Percentiles rank a stretch among this genome's conserved stretches.
These are phyloP conservation scores for Strongylocentrotus purpuratus DNA, from an alignment of 35 echinoderm and acorn worm genomes.

Conservation along the genomic window DNA sequence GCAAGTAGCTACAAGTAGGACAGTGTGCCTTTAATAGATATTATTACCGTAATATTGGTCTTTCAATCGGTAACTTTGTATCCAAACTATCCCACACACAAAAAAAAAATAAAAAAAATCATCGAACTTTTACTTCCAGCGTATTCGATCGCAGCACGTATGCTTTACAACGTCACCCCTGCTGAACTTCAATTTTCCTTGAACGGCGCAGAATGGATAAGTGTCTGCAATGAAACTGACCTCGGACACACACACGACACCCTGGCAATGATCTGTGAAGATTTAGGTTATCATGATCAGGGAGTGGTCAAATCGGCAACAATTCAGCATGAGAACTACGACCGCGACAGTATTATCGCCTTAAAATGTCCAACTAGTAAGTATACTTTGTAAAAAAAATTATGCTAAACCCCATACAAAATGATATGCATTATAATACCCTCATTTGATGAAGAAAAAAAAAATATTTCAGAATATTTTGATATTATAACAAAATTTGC, in stretches of 20 bases:
- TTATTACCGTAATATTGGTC: too few relatives aligned
- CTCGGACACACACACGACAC: background rate
- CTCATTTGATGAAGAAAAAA: too few relatives aligned
- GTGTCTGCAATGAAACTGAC: background rate
- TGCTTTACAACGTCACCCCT: background rate
- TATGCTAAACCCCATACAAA: too few relatives aligned
- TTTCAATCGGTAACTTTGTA: too few relatives aligned
- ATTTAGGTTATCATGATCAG: background rate
- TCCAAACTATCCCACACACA: too few relatives aligned
- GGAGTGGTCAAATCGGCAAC: background rate
- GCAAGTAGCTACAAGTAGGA: too few relatives aligned
- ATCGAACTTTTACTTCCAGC: background rate
- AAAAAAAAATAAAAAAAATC: too few relatives aligned
- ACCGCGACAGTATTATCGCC: background rate
- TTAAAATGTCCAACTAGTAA: background rate
- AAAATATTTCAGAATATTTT: too few relatives aligned
- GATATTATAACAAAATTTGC: too few relatives aligned
- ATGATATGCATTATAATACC: too few relatives aligned
- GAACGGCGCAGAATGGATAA: background rate
- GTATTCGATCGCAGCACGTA: background rate
- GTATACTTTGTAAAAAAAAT: too few relatives aligned
- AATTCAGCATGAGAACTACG: background rate
- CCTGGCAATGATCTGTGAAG: background rate
- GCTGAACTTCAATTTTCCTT: background rate
- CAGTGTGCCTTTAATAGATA: too few relatives aligned